phyloP scores from a whole-genome alignment of 2,113 vertebrate species.

The Camelus bactrianus region DNA sequence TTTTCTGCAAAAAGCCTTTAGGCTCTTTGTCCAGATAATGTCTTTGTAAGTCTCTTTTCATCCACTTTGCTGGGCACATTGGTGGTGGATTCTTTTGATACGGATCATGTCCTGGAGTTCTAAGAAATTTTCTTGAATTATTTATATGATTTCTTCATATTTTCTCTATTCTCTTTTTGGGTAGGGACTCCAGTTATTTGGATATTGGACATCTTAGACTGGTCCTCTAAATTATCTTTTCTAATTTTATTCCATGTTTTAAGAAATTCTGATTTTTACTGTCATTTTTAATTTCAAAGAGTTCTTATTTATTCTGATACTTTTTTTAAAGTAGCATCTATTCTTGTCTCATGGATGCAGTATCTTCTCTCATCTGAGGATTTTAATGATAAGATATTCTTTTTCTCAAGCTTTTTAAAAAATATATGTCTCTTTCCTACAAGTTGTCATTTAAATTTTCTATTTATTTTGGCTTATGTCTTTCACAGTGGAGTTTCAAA shows the following conservation, averaged over 20 bases:
- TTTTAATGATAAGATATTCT: neutral
- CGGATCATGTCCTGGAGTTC: neutral
- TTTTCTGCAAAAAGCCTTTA: neutral
- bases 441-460: neutral
- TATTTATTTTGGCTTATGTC: neutral
- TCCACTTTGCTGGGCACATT: neutral
- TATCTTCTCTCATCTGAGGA: conserved; percentile 6
- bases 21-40: conserved; percentile 1
- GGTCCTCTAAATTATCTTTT: neutral
- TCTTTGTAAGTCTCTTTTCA: neutral
- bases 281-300: neutral
- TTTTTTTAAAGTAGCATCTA: neutral
- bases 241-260: neutral
- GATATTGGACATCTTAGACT: neutral
- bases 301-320: neutral
- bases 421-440: neutral
- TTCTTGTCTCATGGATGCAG: neutral
- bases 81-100: conserved; percentile 4
- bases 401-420: neutral
- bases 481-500: conserved; percentile 19
- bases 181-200: neutral
- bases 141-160: conserved; percentile 7
- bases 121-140: conserved; percentile 2
- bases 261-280: conserved; percentile 12
- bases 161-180: neutral